These are phyloP conservation scores for Hypomesus transpacificus DNA, from an alignment of 2,113 vertebrate genomes.

Conservation along the genomic window DNA sequence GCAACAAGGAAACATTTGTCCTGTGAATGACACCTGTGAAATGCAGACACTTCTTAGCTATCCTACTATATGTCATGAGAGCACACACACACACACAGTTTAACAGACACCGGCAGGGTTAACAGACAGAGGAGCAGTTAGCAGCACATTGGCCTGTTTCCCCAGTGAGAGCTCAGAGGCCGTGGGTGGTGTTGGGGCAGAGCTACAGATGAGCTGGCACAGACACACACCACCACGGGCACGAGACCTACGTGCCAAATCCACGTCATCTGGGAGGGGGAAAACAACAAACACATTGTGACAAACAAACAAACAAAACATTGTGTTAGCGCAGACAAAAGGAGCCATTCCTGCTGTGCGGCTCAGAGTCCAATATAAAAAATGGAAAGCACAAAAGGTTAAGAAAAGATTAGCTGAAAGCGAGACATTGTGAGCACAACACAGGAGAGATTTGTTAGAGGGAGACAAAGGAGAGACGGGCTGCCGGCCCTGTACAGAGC, in stretches of 20 bases:
- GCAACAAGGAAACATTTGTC: not conserved
- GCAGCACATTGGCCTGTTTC: conserved; percentile 24
- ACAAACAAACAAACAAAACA: conserved; percentile 50
- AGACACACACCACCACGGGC: conserved; percentile 29
- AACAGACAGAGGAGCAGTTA: conserved; percentile 48
- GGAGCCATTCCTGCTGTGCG: conserved; percentile 31
- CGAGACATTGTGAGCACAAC: conserved; percentile 9
- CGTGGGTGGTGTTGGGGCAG: not conserved
- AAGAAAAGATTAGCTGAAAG: conserved; percentile 34
- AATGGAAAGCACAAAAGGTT: conserved; percentile 16
- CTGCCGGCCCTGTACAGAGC: too few species aligned
- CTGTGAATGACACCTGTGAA: not conserved
- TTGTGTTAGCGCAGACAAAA: conserved; percentile 52
- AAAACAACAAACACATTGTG: conserved; percentile 62
- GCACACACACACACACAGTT: not conserved
- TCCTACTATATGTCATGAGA: not conserved
- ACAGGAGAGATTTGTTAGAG: conserved; percentile 18
- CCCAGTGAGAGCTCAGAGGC: conserved; percentile 8
- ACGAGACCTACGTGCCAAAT: conserved; percentile 38
- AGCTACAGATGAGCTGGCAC: too few species aligned
- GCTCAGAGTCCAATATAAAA: conserved; percentile 25
- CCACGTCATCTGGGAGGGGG: conserved; percentile 50
- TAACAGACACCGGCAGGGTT: not conserved
- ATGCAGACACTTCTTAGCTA: not conserved
- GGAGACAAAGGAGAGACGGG: conserved; percentile 8